These are phyloP conservation scores for Anolis sagrei DNA, from an alignment of 2,113 vertebrate genomes.

Conservation along the genomic window DNA sequence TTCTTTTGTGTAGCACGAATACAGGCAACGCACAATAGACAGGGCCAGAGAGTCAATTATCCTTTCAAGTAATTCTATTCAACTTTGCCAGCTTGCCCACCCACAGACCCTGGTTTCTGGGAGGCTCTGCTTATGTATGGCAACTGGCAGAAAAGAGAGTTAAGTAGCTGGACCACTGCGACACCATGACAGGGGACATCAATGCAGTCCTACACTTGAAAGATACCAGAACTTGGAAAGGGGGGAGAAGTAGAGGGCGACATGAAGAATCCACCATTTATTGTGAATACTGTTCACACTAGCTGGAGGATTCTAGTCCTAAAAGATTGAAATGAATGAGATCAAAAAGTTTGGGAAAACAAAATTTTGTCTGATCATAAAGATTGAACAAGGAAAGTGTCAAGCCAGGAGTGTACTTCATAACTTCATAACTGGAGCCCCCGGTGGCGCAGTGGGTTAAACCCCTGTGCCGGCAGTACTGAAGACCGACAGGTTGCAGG, in stretches of 20 bases:
- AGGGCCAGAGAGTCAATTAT: not conserved
- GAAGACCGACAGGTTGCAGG: no score
- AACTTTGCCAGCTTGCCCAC: constrained; percentile 10
- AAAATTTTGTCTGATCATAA: no score
- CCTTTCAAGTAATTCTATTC: constrained; percentile 16
- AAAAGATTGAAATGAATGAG: no score
- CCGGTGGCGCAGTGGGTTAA: no score
- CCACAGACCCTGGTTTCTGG: not conserved
- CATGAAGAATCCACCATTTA: not conserved
- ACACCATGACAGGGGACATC: no score
- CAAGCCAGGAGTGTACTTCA: no score
- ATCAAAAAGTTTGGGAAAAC: no score
- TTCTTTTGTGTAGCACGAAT: not conserved
- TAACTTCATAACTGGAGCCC: no score
- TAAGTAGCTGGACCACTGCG: not conserved
- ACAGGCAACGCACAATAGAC: not conserved
- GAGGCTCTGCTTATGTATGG: not conserved
- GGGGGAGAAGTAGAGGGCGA: not conserved
- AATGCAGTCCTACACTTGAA: not conserved
- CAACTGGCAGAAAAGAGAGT: not conserved
- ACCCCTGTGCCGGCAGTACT: no score
- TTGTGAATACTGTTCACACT: no score
- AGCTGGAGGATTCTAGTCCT: no score
- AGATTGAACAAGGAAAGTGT: no score
- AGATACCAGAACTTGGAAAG: not conserved